A percentile compares a stretch with the other conserved stretches of the same genome.
These are phyloP conservation scores for Hanleya hanleyi DNA, from an alignment of 2,888 invertebrate species.

Conservation along the genomic window DNA sequence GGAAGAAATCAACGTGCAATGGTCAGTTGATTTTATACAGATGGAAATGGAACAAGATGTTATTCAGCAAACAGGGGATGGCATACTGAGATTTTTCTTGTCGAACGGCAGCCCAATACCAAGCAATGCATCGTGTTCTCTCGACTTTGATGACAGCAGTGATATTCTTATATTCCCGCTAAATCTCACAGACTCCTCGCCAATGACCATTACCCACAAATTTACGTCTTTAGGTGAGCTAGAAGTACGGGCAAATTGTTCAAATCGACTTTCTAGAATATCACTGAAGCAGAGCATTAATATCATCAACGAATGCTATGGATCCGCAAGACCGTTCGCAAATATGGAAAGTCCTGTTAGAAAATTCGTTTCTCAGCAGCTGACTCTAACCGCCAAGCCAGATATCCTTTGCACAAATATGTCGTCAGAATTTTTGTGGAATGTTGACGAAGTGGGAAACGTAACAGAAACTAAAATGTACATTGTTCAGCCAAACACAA, in stretches of 20 bases:
- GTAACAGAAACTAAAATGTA: neutral
- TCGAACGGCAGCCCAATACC: neutral
- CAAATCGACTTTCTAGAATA: neutral
- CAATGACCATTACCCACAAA: neutral
- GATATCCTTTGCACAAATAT: neutral
- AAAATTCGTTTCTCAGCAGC: neutral
- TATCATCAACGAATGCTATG: neutral
- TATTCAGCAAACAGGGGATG: neutral
- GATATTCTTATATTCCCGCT: neutral
- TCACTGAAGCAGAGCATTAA: neutral
- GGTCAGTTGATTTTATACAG: neutral
- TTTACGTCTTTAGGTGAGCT: neutral
- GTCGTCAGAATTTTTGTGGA: neutral
- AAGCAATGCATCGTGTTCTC: neutral
- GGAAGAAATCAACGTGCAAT: neutral
- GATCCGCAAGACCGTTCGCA: neutral
- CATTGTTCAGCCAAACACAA: neutral
- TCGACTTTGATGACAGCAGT: neutral
- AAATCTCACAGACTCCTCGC: neutral
- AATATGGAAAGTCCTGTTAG: neutral
- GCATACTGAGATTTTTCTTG: neutral
- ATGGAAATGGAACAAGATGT: neutral
- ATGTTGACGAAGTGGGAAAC: neutral
- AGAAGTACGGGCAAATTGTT: neutral
- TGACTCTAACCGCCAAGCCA: neutral